Conservation (phyloP, 2,113 vertebrate genomes). For the Neogobius melanostomus region DNA sequence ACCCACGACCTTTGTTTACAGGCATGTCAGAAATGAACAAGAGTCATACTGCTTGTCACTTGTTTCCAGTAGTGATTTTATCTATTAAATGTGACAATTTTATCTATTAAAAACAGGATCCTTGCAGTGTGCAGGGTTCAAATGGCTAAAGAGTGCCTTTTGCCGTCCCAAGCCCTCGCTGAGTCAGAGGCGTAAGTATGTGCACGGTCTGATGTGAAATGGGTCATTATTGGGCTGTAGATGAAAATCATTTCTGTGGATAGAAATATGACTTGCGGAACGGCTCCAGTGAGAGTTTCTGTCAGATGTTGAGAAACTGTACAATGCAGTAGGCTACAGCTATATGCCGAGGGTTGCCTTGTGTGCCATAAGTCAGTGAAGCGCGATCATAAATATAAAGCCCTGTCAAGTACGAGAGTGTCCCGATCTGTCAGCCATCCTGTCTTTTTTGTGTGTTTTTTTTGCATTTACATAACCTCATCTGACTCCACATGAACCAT, state of each 20-base stretch:
- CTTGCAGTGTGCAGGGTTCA: constrained; percentile 10
- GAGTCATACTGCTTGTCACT: no score
- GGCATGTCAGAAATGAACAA: no score
- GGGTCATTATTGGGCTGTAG: constrained; percentile 41
- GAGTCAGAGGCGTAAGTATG: constrained; percentile 16
- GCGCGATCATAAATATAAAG: constrained; percentile 23
- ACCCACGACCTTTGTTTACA: no score
- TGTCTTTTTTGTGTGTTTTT: neutral
- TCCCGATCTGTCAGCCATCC: constrained; percentile 13
- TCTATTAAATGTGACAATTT: neutral
- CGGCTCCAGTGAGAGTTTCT: constrained; percentile 45
- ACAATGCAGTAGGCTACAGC: constrained; percentile 2
- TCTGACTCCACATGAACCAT: constrained; percentile 32
- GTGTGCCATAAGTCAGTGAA: constrained; percentile 22
- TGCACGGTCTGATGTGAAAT: constrained; percentile 40
- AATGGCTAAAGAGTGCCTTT: constrained; percentile 19
- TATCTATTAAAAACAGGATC: neutral
- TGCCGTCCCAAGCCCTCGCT: constrained; percentile 41
- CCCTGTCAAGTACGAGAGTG: neutral
- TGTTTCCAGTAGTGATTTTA: no score
- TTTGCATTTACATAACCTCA: constrained; percentile 16
- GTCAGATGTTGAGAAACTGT: constrained; percentile 1
- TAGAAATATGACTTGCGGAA: constrained; percentile 46
- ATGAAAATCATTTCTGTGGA: constrained; percentile 24
- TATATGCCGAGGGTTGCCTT: constrained; percentile 17